Base-by-base conservation (phyloP, 1,140 invertebrate species). In the Lepidostoma basale region DNA sequence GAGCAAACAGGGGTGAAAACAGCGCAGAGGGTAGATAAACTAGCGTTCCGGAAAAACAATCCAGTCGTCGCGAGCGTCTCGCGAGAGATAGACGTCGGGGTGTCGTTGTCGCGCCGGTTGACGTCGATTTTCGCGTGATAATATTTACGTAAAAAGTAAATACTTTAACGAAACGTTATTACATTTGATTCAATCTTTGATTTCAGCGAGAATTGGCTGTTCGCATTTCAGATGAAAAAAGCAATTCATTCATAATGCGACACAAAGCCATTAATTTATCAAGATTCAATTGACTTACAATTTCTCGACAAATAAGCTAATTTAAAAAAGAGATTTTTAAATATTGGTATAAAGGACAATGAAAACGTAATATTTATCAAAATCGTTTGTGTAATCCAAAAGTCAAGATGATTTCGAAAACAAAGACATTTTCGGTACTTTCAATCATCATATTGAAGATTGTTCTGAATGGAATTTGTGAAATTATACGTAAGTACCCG, bases 41-140 rank as follows among this genome's bases (percentile, higher is more conserved):
- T 59, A 47, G 52, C 39, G 62, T 58, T 63, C 64, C 40, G 70
- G 44, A 62, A 72, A 72, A 72, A 66, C 66, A 65, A 68, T 56
- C 49, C 49, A 68, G 70, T 72, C 58, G 67, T 20, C 70, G 70
- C 70, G 70, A 66, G 63, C 59, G 36, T 54, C 60, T 69, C 70
- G 70, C 63, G 70, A 39, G 23, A 52, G 36, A 23, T 25, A 40
- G 65, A 56, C 58, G 62, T 65, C 5, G 22, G n/a, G 60, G 23
- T 2, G 23, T 0, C 9, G 14, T 16, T 44, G 56, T 42, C 16
- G 16, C 16, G 30, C 47, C n/a, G 12, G 26, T 30, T 40, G 26
- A 23, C 54, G 54, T 20, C 28, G 12, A 14, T 3, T 20, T n/a
- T 30, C 62, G 62, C 30, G 62, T 62, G 28, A 30, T 39, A 62